Conservation (phyloP, 2,888 invertebrate species). For the Helleia helle region DNA sequence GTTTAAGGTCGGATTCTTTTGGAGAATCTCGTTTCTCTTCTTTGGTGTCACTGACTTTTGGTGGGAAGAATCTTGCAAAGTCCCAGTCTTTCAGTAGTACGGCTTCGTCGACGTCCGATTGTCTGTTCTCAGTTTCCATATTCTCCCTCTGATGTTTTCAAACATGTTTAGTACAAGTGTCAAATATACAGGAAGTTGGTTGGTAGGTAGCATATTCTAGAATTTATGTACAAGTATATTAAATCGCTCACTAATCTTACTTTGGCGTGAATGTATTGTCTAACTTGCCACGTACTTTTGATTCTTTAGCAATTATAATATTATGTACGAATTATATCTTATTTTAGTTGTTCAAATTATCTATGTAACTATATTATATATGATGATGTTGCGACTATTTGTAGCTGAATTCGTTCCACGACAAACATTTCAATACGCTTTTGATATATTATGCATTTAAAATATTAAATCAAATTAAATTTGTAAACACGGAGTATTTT, state of each 20-base stretch:
- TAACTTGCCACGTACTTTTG: no score
- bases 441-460: no score
- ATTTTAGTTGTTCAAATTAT: no score
- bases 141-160: constrained; percentile 57
- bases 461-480: no score
- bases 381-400: no score
- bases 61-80: constrained; percentile 87
- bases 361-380: no score
- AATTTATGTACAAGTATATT: constrained; percentile 14
- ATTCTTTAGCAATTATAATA: no score
- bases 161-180: constrained; percentile 62
- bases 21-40: constrained; percentile 46
- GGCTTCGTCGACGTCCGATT: constrained; percentile 82
- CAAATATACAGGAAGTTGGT: constrained; percentile 37
- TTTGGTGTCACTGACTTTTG: constrained; percentile 46
- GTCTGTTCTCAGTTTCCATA: constrained; percentile 49
- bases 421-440: no score
- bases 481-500: no score
- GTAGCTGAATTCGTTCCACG: no score
- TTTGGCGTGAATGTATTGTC: constrained; percentile 55
- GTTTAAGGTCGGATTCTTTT: constrained; percentile 55
- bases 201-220: constrained; percentile 9
- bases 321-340: no score
- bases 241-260: constrained; percentile 64
- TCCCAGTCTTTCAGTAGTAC: constrained; percentile 90